Conservation (phyloP, 2,888 invertebrate genomes). For the Catocala nupta region DNA sequence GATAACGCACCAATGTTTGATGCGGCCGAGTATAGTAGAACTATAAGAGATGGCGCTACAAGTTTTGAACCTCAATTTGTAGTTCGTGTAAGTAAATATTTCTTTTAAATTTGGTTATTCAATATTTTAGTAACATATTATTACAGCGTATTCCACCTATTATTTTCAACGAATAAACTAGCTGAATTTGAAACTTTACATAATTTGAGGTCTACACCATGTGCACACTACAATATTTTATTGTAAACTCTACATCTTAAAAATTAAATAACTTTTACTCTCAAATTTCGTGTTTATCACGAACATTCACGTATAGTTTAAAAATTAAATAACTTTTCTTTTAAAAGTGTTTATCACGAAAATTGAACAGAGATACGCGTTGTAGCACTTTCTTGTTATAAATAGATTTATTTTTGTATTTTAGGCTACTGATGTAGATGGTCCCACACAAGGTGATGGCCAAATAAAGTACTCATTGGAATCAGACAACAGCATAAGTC, state of each 20-base stretch:
- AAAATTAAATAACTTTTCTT: not conserved
- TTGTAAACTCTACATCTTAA: no score
- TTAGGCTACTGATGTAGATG: constrained; percentile 92
- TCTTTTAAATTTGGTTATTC: no score
- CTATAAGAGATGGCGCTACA: constrained; percentile 92
- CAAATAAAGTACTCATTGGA: constrained; percentile 89
- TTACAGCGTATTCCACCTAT: no score
- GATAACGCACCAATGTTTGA: constrained; percentile 93
- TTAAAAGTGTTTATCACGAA: no score
- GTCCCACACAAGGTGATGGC: constrained; percentile 91
- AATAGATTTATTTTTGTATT: constrained; percentile 18
- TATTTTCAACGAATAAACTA: no score
- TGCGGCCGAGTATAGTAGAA: constrained; percentile 90
- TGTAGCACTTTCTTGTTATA: no score
- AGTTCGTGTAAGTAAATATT: constrained; percentile 85
- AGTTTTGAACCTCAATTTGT: constrained; percentile 93
- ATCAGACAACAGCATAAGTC: constrained; percentile 90
- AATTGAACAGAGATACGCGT: no score
- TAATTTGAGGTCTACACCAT: no score
- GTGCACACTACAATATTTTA: no score
- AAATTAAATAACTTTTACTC: not conserved
- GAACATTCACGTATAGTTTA: no score
- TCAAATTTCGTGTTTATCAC: not conserved
- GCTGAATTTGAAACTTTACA: no score
- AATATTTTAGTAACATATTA: no score